These are phyloP conservation scores for Ctenosaura bakeri DNA, from an alignment of 2,797 vertebrate genomes.

Conservation along the genomic window DNA sequence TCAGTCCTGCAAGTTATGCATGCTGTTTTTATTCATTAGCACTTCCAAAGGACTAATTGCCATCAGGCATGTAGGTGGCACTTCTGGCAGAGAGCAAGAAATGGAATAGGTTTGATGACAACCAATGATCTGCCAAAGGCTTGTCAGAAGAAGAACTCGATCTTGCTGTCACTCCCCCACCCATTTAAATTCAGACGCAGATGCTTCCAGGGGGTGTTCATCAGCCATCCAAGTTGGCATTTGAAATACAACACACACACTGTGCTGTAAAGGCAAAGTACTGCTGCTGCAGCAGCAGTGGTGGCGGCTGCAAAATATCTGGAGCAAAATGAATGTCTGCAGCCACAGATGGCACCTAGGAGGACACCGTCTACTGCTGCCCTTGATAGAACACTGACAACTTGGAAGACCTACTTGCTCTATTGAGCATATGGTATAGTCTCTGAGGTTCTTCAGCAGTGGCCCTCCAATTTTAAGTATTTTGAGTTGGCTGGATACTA, in stretches of 20 bases:
- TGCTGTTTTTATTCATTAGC: constrained; percentile 85
- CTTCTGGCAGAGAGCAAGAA: constrained; percentile 83
- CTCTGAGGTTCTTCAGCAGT: accelerated
- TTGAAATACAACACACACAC: constrained; percentile 71
- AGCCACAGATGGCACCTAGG: neutral
- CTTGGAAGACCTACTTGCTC: accelerated
- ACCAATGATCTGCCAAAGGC: constrained; percentile 84
- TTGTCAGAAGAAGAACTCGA: constrained; percentile 82
- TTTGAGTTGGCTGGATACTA: neutral
- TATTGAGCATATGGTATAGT: neutral
- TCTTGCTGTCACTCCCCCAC: constrained; percentile 84
- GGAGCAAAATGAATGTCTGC: constrained; percentile 22
- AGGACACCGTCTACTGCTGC: neutral
- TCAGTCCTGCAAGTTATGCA: constrained; percentile 72
- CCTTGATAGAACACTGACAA: constrained; percentile 27
- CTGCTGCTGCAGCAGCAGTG: constrained; percentile 28
- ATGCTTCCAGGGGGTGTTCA: constrained; percentile 80
- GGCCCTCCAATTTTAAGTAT: neutral
- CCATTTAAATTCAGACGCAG: constrained; percentile 85
- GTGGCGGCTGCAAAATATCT: constrained; percentile 30
- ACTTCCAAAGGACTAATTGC: constrained; percentile 85
- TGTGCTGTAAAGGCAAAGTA: constrained; percentile 56
- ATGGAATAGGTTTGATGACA: constrained; percentile 85
- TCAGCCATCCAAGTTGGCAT: constrained; percentile 74
- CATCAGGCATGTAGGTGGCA: constrained; percentile 87